Percentiles rank a stretch among this genome's conserved stretches.
Evolutionary conservation across 2,797 vertebrate genomes (phyloP).

Genomic region (Natrix natrix): DNA sequence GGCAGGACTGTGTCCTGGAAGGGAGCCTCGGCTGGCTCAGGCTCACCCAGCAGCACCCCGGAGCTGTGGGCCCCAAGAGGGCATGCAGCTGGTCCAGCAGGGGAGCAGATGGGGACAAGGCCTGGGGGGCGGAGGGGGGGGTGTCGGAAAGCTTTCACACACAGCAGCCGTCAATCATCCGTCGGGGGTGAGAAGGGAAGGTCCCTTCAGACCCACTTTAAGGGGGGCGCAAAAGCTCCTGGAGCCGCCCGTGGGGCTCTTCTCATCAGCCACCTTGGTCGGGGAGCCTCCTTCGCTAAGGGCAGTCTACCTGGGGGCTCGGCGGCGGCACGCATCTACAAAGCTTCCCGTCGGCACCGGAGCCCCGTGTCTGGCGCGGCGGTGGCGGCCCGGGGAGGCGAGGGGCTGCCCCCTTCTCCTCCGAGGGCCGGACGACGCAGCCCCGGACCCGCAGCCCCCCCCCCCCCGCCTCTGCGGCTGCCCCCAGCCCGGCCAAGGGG

Average conservation of each 20-base stretch:
- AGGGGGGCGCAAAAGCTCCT: background rate
- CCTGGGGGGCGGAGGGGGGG: background rate
- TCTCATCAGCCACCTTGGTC: background rate
- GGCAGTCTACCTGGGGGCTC: background rate
- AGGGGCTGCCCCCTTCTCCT: background rate
- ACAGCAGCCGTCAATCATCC: background rate
- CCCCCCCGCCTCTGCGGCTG: background rate
- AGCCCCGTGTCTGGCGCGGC: background rate
- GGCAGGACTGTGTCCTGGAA: too few relatives aligned
- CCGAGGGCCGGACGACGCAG: background rate
- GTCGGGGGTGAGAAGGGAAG: background rate
- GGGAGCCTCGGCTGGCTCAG: background rate
- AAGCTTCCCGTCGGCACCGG: background rate
- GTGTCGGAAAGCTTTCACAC: rapidly evolving
- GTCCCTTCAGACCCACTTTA: background rate
- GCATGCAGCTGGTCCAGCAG: background rate
- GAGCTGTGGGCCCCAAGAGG: background rate
- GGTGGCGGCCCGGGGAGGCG: background rate
- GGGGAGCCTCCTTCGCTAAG: background rate
- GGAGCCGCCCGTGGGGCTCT: background rate
- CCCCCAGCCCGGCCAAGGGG: background rate
- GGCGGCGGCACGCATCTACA: background rate
- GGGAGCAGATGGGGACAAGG: background rate
- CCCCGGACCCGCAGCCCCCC: background rate
- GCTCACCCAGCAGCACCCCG: background rate